A percentile compares a stretch with the other conserved stretches of the same genome.
Evolutionary conservation across 2,797 vertebrate genomes (phyloP).

Genomic region (Enteromius treurensis): DNA sequence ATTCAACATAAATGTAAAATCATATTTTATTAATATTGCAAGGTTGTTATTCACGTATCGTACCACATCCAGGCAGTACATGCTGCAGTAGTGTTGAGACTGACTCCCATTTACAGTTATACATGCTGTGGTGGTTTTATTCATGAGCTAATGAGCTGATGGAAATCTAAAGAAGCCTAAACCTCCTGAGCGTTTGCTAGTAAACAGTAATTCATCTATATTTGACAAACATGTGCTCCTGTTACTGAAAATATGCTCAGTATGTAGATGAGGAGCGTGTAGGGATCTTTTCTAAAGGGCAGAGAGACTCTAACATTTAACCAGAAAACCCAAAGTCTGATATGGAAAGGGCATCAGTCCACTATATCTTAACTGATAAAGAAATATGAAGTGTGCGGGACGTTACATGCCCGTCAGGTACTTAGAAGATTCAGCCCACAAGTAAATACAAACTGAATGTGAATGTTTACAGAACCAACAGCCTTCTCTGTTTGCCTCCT

Average conservation of each 20-base stretch:
- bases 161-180: slow-evolving; percentile 6
- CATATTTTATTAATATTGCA: background rate
- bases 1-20: background rate
- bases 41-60: background rate
- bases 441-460: background rate
- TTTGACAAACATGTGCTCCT: background rate
- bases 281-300: slow-evolving; percentile 20
- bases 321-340: background rate
- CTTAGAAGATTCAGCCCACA: background rate
- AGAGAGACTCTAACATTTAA: slow-evolving; percentile 11
- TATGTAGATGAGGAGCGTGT: slow-evolving; percentile 24
- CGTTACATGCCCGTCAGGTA: slow-evolving; percentile 4
- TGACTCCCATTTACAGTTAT: background rate
- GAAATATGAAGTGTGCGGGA: slow-evolving; percentile 1
- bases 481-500: background rate
- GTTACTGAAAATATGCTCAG: slow-evolving; percentile 10
- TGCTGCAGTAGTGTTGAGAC: background rate
- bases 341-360: slow-evolving; percentile 27
- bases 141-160: slow-evolving; percentile 8
- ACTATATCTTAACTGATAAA: slow-evolving; percentile 16
- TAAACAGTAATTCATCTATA: slow-evolving; percentile 3
- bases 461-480: background rate
- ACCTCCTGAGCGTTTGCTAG: slow-evolving; percentile 3
- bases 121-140: slow-evolving; percentile 8
- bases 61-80: background rate